A percentile compares a stretch with the other conserved stretches of the same genome.
Conservation (phyloP, 2,113 vertebrate species). For the Neodon shergylaensis region DNA sequence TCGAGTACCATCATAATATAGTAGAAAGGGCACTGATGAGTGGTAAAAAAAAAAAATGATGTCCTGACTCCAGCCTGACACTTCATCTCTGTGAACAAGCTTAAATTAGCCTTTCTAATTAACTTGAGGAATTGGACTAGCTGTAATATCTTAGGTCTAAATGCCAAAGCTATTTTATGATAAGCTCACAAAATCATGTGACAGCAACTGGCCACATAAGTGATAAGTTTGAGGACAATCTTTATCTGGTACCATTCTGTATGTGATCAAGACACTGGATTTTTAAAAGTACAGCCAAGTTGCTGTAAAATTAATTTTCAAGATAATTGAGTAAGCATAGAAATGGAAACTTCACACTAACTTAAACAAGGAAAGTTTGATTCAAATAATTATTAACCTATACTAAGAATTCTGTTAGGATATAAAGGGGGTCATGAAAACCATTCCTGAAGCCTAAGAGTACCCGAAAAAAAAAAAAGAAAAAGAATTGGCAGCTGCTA, state of each 20-base stretch:
- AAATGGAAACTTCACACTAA: neutral
- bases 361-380: conserved; percentile 21
- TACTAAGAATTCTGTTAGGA: neutral
- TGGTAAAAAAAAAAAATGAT: conserved; percentile 48
- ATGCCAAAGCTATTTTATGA: conserved; percentile 42
- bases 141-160: conserved; percentile 48
- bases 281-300: conserved; percentile 21
- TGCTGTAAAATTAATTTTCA: neutral
- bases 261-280: conserved; percentile 11
- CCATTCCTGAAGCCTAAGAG: neutral
- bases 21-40: conserved; percentile 34
- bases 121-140: neutral
- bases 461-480: neutral
- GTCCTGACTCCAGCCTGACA: conserved; percentile 4
- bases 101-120: conserved; percentile 63
- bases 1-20: neutral
- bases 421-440: conserved; percentile 11
- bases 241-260: conserved; percentile 37
- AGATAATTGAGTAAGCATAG: conserved; percentile 29
- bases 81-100: conserved; percentile 15
- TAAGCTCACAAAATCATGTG: conserved; percentile 14
- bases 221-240: neutral
- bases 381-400: conserved; percentile 36
- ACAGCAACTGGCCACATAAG: conserved; percentile 20
- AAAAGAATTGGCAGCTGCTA: neutral